Conservation (phyloP, 2,113 vertebrate species). For the Hippocampus comes region DNA sequence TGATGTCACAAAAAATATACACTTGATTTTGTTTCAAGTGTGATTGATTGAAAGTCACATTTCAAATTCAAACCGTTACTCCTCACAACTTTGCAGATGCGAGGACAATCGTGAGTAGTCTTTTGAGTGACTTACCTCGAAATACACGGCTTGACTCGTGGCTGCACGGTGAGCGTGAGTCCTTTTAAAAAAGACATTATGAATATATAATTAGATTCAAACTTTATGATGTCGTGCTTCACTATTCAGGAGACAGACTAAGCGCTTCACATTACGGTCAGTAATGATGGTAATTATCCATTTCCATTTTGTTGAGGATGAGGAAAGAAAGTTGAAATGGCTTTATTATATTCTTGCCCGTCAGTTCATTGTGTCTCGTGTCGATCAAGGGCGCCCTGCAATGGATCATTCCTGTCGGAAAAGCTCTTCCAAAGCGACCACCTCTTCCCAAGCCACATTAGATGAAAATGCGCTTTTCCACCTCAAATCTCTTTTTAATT, state of each 20-base stretch:
- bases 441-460: slow-evolving; percentile 15
- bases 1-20: too few relatives aligned
- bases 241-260: background rate
- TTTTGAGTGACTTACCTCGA: too few relatives aligned
- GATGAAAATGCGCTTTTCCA: slow-evolving; percentile 65
- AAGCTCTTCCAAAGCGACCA: slow-evolving; percentile 6
- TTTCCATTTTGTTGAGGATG: background rate
- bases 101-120: too few relatives aligned
- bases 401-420: slow-evolving; percentile 1
- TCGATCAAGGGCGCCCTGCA: background rate
- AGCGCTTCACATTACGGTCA: background rate
- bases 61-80: too few relatives aligned
- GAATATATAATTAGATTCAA: background rate
- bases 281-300: background rate
- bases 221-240: background rate
- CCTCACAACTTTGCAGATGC: too few relatives aligned
- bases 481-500: slow-evolving; percentile 76
- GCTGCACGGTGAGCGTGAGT: too few relatives aligned
- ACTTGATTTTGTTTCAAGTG: too few relatives aligned
- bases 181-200: too few relatives aligned
- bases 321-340: background rate
- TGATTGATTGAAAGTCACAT: too few relatives aligned
- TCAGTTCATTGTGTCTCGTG: background rate
- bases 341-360: background rate
- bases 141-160: too few relatives aligned